Percentiles rank a stretch among this genome's conserved stretches.
These are phyloP conservation scores for Tiphia femorata DNA, from an alignment of 2,888 invertebrate genomes.

Conservation along the genomic window DNA sequence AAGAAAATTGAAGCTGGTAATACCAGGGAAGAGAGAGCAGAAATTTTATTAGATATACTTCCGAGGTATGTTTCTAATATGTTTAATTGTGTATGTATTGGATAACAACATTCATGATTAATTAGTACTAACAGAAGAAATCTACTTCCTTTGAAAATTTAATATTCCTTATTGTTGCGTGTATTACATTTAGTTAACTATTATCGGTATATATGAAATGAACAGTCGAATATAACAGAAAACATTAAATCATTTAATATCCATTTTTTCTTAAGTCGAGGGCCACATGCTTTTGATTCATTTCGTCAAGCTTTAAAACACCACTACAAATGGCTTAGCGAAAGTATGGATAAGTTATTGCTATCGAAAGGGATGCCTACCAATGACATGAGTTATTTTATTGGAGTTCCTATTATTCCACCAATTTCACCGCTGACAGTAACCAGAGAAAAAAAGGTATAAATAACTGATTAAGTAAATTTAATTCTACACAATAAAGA, in stretches of 20 bases:
- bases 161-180: too few relatives aligned
- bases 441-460: constrained; percentile 57
- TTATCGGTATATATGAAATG: not conserved
- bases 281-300: constrained; percentile 69
- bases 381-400: constrained; percentile 24
- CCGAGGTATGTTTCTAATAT: constrained; percentile 48
- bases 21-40: constrained; percentile 45
- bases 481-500: too few relatives aligned
- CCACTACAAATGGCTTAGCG: constrained; percentile 74
- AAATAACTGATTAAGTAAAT: too few relatives aligned
- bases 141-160: not conserved
- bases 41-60: constrained; percentile 56
- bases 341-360: constrained; percentile 66
- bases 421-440: constrained; percentile 59
- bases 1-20: constrained; percentile 41
- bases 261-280: constrained; percentile 47
- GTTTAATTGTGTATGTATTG: constrained; percentile 1
- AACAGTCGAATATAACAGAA: not conserved
- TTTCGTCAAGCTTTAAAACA: constrained; percentile 73
- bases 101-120: not conserved
- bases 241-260: constrained; percentile 6
- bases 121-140: not conserved
- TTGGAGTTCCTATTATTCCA: constrained; percentile 50
- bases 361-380: constrained; percentile 29
- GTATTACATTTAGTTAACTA: too few relatives aligned